Evolutionary conservation across 2,113 vertebrate genomes (phyloP).

Genomic region (Xenopus borealis): DNA sequence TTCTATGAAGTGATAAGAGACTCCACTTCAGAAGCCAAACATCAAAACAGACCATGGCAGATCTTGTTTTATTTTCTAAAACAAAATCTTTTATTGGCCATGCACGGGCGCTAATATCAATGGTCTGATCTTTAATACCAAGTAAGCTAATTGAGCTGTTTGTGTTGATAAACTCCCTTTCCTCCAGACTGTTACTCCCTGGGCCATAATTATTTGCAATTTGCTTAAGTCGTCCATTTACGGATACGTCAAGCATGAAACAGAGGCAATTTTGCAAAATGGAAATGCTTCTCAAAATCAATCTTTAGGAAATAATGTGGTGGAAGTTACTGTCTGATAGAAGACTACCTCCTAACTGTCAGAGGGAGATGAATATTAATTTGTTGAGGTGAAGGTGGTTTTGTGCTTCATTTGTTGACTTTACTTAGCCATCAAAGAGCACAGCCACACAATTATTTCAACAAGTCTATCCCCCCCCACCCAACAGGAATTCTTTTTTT

Average conservation of each 20-base stretch:
- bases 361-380: constrained; percentile 86
- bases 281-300: constrained; percentile 89
- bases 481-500: constrained; percentile 61
- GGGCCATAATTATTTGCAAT: constrained; percentile 99
- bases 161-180: constrained; percentile 92
- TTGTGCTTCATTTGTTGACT: constrained; percentile 81
- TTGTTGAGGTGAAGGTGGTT: constrained; percentile 77
- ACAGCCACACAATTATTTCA: constrained; percentile 68
- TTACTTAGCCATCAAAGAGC: constrained; percentile 72
- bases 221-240: constrained; percentile 99
- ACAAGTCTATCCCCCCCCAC: constrained; percentile 61
- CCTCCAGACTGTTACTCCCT: constrained; percentile 87
- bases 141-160: constrained; percentile 95
- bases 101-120: constrained; percentile 67
- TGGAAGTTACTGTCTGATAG: constrained; percentile 84
- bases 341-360: constrained; percentile 85
- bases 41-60: constrained; percentile 40
- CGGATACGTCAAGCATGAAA: constrained; percentile 99
- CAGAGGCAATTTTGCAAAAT: constrained; percentile 99
- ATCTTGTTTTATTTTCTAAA: constrained; percentile 8
- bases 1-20: constrained; percentile 41
- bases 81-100: constrained; percentile 51
- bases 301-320: constrained; percentile 88
- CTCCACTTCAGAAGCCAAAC: constrained; percentile 50
- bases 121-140: constrained; percentile 86